phyloP scores from a whole-genome alignment of 1,140 invertebrate genomes.

The Parasteatoda tepidariorum region DNA sequence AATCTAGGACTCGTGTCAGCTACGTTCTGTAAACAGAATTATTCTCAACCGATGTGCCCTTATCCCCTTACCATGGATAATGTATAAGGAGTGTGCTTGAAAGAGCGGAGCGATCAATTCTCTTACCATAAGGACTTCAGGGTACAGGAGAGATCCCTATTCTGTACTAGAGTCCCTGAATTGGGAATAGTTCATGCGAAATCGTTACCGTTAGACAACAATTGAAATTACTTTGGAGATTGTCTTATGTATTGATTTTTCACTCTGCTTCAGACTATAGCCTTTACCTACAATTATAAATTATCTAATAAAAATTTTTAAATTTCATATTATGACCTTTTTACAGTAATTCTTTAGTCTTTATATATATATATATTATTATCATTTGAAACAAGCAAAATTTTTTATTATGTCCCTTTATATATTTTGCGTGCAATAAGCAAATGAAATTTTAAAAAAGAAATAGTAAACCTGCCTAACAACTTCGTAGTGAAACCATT shows the following conservation, averaged over 20 bases:
- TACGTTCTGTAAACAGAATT: conserved; percentile 38
- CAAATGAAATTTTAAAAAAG: no score
- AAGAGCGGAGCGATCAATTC: conserved; percentile 42
- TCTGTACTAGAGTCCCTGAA: conserved; percentile 18
- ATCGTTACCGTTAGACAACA: conserved; percentile 20
- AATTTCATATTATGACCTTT: no score
- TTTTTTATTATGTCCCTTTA: no score
- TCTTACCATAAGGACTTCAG: conserved; percentile 18
- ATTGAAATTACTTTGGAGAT: background rate
- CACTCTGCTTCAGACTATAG: no score
- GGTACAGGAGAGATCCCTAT: conserved; percentile 25
- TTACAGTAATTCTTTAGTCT: no score
- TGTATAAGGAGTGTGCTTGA: conserved; percentile 37
- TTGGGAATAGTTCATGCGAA: conserved; percentile 51
- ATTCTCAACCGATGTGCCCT: conserved; percentile 19
- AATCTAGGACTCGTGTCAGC: conserved; percentile 20
- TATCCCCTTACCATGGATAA: conserved; percentile 9
- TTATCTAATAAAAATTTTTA: no score
- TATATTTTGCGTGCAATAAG: no score
- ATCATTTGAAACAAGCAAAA: no score
- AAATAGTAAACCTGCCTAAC: no score
- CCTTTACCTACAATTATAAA: no score
- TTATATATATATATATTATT: no score
- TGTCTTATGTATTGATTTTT: background rate
- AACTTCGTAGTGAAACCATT: no score